Percentiles rank a stretch among this genome's conserved stretches.
Evolutionary conservation across 2,888 invertebrate species (phyloP).

Genomic region (Mimumesa dahlbomi): DNA sequence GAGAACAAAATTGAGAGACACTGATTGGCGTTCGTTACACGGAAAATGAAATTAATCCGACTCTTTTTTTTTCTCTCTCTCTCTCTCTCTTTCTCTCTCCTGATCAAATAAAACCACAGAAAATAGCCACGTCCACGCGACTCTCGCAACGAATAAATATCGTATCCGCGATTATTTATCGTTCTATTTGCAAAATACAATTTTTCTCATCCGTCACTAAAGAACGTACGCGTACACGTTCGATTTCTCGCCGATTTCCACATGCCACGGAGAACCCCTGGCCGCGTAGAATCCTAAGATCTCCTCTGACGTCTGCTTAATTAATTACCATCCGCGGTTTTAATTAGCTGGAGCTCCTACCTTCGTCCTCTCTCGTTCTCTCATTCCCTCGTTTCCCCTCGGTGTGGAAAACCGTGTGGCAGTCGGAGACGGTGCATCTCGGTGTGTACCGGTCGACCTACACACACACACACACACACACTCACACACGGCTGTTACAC

Average conservation of each 20-base stretch:
- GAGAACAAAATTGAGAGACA: too few species aligned
- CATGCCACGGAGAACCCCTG: slow-evolving; percentile 75
- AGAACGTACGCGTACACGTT: too few species aligned
- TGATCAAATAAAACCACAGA: too few species aligned
- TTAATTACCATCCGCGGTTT: slow-evolving; percentile 80
- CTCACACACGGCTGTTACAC: neutral
- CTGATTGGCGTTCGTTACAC: too few species aligned
- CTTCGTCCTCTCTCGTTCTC: slow-evolving; percentile 48
- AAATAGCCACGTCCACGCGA: too few species aligned
- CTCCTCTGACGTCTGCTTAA: slow-evolving; percentile 79
- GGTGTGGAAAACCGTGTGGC: slow-evolving; percentile 69
- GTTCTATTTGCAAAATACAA: too few species aligned
- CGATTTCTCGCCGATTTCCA: slow-evolving; percentile 53
- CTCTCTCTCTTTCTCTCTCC: too few species aligned
- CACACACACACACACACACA: neutral
- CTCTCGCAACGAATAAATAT: too few species aligned
- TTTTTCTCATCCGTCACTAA: too few species aligned
- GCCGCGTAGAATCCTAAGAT: slow-evolving; percentile 75
- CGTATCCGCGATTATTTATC: too few species aligned
- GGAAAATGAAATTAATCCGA: too few species aligned
- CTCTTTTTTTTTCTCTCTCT: too few species aligned
- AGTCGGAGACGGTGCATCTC: slow-evolving; percentile 56
- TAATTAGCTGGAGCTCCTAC: slow-evolving; percentile 76
- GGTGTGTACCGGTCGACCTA: slow-evolving; percentile 25
- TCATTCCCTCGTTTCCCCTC: slow-evolving; percentile 42